phyloP scores from a whole-genome alignment of 2,888 invertebrate species.

The Cataglyphis rosenhaueri region DNA sequence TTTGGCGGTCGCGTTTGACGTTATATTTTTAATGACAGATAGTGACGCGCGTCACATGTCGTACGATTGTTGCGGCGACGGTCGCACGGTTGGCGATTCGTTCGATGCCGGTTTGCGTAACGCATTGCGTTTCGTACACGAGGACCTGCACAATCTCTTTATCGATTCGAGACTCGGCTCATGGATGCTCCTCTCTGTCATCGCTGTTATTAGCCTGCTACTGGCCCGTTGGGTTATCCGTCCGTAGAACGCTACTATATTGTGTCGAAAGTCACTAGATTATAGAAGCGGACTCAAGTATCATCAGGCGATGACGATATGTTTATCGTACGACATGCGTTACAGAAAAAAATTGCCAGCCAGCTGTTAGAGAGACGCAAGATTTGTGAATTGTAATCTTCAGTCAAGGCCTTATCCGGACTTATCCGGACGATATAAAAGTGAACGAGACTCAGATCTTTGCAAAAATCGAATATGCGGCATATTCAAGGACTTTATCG shows the following conservation, averaged over 20 bases:
- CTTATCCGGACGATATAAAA: neutral
- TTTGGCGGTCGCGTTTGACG: neutral
- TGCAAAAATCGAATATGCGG: conserved; percentile 24
- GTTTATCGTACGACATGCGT: neutral
- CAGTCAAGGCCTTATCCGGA: neutral
- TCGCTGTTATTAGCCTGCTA: conserved; percentile 2
- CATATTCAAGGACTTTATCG: conserved; percentile 22
- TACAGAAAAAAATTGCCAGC: neutral
- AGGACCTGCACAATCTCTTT: neutral
- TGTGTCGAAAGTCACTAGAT: conserved; percentile 42
- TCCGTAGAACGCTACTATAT: conserved; percentile 4
- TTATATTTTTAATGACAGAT: conserved; percentile 9
- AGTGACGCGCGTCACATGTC: conserved; percentile 75
- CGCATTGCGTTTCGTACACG: conserved; percentile 28
- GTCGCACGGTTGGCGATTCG: conserved; percentile 74
- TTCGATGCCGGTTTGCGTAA: conserved; percentile 68
- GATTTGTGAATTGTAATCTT: neutral
- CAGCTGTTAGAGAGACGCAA: neutral
- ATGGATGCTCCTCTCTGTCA: neutral
- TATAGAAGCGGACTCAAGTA: neutral
- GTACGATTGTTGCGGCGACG: conserved; percentile 80
- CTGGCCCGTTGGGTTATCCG: neutral
- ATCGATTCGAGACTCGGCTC: neutral
- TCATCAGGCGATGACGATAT: neutral
- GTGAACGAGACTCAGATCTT: neutral